Percentiles rank a stretch among this genome's conserved stretches.
Evolutionary conservation across 1,140 invertebrate species (phyloP).

Genomic region (Musca domestica): DNA sequence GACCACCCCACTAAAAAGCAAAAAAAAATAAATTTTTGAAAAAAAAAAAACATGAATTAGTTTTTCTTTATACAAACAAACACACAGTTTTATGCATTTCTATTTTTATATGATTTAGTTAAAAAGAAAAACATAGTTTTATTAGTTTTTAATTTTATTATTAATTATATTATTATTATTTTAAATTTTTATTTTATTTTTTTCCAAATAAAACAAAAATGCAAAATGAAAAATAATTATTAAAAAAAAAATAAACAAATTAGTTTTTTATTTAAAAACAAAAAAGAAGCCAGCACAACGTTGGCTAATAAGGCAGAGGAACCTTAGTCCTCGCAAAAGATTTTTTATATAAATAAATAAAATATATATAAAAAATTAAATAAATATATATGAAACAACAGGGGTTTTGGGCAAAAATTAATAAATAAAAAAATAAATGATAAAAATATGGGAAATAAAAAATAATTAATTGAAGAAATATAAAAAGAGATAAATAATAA

Average conservation of each 20-base stretch:
- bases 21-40: neutral
- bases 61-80: neutral
- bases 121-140: conserved; percentile 25
- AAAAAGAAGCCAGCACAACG: neutral
- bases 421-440: too few relatives aligned
- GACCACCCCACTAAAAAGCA: neutral
- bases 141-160: conserved; percentile 12
- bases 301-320: neutral
- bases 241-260: conserved; percentile 8
- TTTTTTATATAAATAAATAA: too few relatives aligned
- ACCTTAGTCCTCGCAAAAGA: neutral
- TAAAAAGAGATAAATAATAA: neutral
- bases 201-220: conserved; percentile 30
- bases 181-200: conserved; percentile 27
- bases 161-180: too few relatives aligned
- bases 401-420: too few relatives aligned
- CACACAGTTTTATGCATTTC: conserved; percentile 8
- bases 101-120: conserved; percentile 8
- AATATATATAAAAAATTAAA: too few relatives aligned
- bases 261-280: conserved; percentile 8
- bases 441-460: too few relatives aligned
- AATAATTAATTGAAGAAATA: neutral
- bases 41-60: neutral
- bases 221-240: conserved; percentile 34
- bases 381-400: too few relatives aligned